Evolutionary conservation across 1,140 invertebrate genomes (phyloP), one percentile per base, ranked within the genome.

Genomic region (Rhopalosiphum padi): DNA sequence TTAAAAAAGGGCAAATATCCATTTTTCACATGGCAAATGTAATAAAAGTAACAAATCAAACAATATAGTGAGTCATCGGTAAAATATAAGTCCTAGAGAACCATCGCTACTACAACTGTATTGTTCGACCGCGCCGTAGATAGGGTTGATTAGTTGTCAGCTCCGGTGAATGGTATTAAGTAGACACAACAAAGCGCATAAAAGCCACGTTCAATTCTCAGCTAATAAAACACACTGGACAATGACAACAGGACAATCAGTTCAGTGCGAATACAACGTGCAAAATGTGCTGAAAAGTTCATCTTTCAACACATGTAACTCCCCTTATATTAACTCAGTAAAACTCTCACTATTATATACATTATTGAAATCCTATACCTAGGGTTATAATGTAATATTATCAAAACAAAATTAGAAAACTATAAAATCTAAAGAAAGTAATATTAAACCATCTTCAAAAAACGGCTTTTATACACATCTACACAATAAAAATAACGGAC

Each of bases 61-160:
- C 60, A 68, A 68, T 68, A 68, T 68, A 30, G 30, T 8, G 60
- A n/a, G n/a, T 11, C 11, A 30, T 68, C 60, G 60, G 3, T 68
- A 15, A 30, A 68, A 68, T 68, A 68, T 30, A 68, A 77, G 15
- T 77, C 60, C 60, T 77, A 77, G 15, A n/a, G 15, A n/a, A 77
- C 60, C 60, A 77, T 15, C 3, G 30, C 7, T 30, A 60, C 60
- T 68, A 68, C 60, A 30, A 15, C 60, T 77, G n/a, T 77, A n/a
- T 35, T 77, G 60, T 77, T 77, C 60, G 30, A n/a, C 30, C 60
- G 18, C 30, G 60, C 30, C 30, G 15, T 77, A n/a, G 60, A 77
- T 77, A 77, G 30, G 60, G 60, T 77, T 77, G 60, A 77, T 77
- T 77, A 77, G 60, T 77, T 77, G 60, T 77, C 60, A 77, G n/a